These are phyloP conservation scores for Cyanoderma ruficeps DNA, from an alignment of 2,113 vertebrate species.

Conservation along the genomic window DNA sequence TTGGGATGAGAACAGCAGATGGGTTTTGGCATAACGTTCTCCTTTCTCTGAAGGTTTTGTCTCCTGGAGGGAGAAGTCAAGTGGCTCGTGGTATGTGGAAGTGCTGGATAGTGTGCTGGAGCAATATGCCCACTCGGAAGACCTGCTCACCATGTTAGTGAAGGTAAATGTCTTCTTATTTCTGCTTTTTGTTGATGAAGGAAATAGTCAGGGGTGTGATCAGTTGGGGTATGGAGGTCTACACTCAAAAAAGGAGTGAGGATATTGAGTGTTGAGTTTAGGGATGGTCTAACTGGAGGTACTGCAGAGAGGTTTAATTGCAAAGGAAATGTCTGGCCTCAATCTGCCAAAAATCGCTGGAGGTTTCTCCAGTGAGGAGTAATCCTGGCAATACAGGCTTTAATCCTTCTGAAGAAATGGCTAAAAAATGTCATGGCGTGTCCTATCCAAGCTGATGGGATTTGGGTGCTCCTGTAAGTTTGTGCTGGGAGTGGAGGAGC, in stretches of 20 bases:
- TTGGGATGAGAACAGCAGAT: background rate
- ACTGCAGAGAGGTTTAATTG: background rate
- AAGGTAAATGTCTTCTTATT: slow-evolving; percentile 69
- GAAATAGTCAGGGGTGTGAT: background rate
- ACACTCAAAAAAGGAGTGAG: background rate
- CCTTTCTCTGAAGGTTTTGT: slow-evolving; percentile 81
- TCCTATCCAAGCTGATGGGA: background rate
- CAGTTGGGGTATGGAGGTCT: background rate
- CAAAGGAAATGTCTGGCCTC: background rate
- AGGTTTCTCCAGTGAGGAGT: background rate
- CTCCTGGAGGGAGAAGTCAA: slow-evolving; percentile 83
- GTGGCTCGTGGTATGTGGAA: slow-evolving; percentile 91
- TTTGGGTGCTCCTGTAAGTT: background rate
- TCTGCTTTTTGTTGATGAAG: background rate
- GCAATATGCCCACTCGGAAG: slow-evolving; percentile 65
- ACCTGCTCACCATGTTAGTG: slow-evolving; percentile 83
- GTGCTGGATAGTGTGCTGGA: slow-evolving; percentile 81
- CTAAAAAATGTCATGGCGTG: background rate
- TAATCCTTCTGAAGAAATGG: background rate
- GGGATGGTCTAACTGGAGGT: background rate
- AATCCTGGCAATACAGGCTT: background rate
- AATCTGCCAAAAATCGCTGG: background rate
- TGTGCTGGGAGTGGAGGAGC: background rate
- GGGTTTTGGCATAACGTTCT: background rate
- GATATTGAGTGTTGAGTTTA: background rate